phyloP scores from a whole-genome alignment of 1,140 invertebrate species.

The Trichoplusia ni region DNA sequence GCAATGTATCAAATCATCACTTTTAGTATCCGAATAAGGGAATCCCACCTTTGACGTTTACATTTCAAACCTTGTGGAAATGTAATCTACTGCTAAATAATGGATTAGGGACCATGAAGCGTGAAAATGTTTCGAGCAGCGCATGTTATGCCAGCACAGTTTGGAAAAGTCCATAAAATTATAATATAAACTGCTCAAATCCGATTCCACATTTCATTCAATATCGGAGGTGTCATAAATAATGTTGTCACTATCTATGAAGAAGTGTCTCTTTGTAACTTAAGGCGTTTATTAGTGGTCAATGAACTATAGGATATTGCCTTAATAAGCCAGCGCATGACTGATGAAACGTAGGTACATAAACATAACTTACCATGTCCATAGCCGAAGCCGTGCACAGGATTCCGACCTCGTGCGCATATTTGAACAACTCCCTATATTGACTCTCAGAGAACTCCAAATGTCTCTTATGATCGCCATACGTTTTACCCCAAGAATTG shows the following conservation, averaged over 20 bases:
- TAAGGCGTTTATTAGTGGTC: not conserved
- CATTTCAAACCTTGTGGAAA: not conserved
- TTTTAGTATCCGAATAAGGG: no score
- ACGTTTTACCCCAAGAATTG: slow-evolving; percentile 89
- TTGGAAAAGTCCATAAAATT: not conserved
- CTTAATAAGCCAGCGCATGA: not conserved
- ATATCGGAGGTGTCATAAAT: no score
- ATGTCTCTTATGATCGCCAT: slow-evolving; percentile 88
- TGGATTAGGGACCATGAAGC: slow-evolving; percentile 6
- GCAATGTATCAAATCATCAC: no score
- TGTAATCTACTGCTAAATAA: not conserved
- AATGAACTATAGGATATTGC: not conserved
- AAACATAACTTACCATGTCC: slow-evolving; percentile 84
- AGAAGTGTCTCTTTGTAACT: no score
- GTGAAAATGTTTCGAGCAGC: slow-evolving; percentile 1
- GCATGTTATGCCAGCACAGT: not conserved
- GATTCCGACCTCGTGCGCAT: slow-evolving; percentile 84
- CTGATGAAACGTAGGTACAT: not conserved
- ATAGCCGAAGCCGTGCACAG: slow-evolving; percentile 90
- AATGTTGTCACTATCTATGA: no score
- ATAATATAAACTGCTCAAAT: no score
- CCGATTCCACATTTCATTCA: no score
- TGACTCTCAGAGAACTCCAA: slow-evolving; percentile 87
- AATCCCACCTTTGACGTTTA: not conserved
- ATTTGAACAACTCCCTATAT: slow-evolving; percentile 85